phyloP scores from a whole-genome alignment of 2,888 invertebrate species.

The Ctenicera cuprea region DNA sequence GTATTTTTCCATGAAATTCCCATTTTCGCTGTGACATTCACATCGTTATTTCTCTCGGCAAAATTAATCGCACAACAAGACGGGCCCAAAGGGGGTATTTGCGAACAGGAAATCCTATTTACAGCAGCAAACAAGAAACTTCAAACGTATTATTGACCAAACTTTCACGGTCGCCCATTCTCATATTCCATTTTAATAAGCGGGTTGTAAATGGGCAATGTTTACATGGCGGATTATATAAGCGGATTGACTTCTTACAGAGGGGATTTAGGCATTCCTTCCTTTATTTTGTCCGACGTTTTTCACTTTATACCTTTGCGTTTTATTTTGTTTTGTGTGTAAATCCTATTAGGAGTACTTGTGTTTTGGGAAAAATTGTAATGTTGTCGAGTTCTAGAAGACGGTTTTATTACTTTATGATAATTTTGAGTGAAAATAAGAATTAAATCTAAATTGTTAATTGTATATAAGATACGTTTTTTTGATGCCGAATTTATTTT shows the following conservation, averaged over 20 bases:
- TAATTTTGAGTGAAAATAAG: no score
- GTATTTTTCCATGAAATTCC: not conserved
- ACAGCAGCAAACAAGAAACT: conserved; percentile 49
- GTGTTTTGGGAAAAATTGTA: not conserved
- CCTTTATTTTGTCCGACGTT: conserved; percentile 10
- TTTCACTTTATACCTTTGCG: conserved; percentile 15
- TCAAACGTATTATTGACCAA: conserved; percentile 61
- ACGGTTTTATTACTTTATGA: no score
- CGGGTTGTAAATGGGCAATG: conserved; percentile 35
- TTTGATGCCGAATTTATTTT: no score
- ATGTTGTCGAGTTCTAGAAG: no score
- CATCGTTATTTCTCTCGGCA: conserved; percentile 7
- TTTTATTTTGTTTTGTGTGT: conserved; percentile 30
- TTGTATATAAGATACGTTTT: no score
- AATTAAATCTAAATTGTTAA: no score
- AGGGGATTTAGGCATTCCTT: conserved; percentile 28
- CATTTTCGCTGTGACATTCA: not conserved
- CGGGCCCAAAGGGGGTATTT: conserved; percentile 44
- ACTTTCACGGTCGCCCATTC: conserved; percentile 58
- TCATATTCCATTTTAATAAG: conserved; percentile 49
- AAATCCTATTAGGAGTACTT: conserved; percentile 26
- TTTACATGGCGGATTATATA: conserved; percentile 49
- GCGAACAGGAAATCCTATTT: conserved; percentile 53
- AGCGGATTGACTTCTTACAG: conserved; percentile 49
- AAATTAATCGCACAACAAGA: conserved; percentile 48